Evolutionary conservation across 1,140 invertebrate genomes (phyloP), one percentile per base, ranked within the genome.

Genomic region (Sminthurinus signatus): DNA sequence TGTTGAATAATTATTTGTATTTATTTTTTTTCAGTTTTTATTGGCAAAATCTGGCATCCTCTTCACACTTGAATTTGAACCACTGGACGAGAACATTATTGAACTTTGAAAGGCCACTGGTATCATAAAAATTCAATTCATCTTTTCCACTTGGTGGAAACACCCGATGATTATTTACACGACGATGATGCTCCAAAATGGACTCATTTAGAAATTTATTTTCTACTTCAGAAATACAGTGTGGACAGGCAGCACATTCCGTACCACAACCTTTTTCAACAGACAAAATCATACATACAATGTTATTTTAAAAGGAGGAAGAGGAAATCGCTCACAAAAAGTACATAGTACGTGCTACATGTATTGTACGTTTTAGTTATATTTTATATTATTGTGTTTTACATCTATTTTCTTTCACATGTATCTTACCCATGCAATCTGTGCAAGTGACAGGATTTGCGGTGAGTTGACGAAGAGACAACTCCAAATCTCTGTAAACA

Each of bases 381-480:
- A n/a, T n/a, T n/a, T n/a, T n/a, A n/a, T n/a, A n/a, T n/a, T n/a
- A n/a, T n/a, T n/a, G n/a, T n/a, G n/a, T n/a, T n/a, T n/a, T n/a
- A n/a, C n/a, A n/a, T n/a, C n/a, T n/a, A n/a, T n/a, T n/a, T n/a
- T n/a, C n/a, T n/a, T n/a, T n/a, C n/a, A n/a, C n/a, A n/a, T n/a
- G n/a, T n/a, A n/a, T n/a, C n/a, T n/a, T n/a, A n/a, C 21, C 21
- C n/a, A 43, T 58, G n/a, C 31, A 43, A 15, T 43, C 29, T 21
- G 43, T 10, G 17, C 31, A 67, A 39, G 55, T 52, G 51, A 61
- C 50, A 29, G 42, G 52, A 57, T 61, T 58, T 12, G 52, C 43
- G 27, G 42, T 67, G 15, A 39, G 4, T 48, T 59, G 28, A 55
- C 72, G 72, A 59, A 39, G 42, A 62, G 50, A 14, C 23, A 58